Evolutionary conservation across 2,888 invertebrate species (phyloP).

Genomic region (Tenodera sinensis): DNA sequence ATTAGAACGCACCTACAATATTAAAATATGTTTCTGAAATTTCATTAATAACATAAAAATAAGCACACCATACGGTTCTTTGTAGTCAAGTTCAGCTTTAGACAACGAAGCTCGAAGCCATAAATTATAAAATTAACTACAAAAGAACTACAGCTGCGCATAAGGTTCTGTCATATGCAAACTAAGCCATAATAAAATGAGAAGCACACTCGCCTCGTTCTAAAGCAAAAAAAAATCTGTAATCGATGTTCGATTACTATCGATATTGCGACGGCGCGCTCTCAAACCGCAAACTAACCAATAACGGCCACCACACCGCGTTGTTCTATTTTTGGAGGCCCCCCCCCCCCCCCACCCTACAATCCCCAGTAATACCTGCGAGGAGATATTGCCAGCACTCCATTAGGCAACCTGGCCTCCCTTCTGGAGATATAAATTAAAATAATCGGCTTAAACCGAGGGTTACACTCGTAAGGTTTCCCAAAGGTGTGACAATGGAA

Average conservation of each 20-base stretch:
- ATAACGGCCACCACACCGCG: background rate
- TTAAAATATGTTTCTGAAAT: no score
- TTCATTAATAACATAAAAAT: no score
- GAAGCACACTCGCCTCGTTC: background rate
- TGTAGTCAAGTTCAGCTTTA: no score
- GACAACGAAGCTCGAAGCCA: no score
- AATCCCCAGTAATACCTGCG: background rate
- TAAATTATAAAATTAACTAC: no score
- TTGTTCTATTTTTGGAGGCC: background rate
- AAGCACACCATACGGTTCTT: no score
- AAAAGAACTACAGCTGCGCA: no score
- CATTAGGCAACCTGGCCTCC: background rate
- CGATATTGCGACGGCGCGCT: background rate
- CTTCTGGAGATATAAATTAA: background rate
- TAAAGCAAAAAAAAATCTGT: background rate
- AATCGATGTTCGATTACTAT: background rate
- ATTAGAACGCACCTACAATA: no score
- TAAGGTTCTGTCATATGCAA: no score
- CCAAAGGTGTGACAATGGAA: background rate
- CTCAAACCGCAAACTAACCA: background rate
- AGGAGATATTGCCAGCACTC: background rate
- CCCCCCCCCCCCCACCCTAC: no score
- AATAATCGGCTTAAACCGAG: background rate
- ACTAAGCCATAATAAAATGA: no score
- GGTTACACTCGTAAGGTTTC: background rate